Percentiles rank a stretch among this genome's conserved stretches.
Evolutionary conservation across 2,113 vertebrate genomes (phyloP).

Genomic region (Geococcyx californianus): DNA sequence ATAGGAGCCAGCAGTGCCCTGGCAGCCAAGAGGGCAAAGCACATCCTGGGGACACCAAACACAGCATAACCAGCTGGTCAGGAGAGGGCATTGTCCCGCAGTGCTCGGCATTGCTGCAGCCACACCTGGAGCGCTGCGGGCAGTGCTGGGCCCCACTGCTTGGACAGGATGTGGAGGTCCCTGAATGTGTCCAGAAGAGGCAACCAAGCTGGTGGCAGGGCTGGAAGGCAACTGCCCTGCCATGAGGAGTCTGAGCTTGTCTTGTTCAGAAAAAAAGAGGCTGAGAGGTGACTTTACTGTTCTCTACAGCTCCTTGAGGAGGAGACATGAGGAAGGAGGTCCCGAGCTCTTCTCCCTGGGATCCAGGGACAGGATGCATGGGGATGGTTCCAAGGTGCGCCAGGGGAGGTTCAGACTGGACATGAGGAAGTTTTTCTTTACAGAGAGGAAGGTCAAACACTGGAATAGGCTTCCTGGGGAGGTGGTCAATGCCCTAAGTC

Average conservation of each 20-base stretch:
- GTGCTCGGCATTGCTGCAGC: fast-evolving
- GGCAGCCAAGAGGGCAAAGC: neutral
- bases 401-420: neutral
- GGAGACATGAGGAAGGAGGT: neutral
- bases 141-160: neutral
- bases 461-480: neutral
- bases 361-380: fast-evolving
- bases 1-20: neutral
- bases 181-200: neutral
- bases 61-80: neutral
- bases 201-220: neutral
- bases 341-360: neutral
- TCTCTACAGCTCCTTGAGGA: neutral
- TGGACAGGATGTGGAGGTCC: neutral
- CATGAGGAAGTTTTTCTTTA: neutral
- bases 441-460: neutral
- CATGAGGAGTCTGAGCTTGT: neutral
- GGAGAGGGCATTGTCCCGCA: neutral
- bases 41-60: neutral
- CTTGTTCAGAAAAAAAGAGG: neutral
- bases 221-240: neutral
- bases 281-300: neutral
- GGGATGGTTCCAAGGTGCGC: neutral
- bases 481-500: neutral
- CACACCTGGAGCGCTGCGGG: fast-evolving